phyloP scores from a whole-genome alignment of 2,888 invertebrate genomes.

The Elegia similella region DNA sequence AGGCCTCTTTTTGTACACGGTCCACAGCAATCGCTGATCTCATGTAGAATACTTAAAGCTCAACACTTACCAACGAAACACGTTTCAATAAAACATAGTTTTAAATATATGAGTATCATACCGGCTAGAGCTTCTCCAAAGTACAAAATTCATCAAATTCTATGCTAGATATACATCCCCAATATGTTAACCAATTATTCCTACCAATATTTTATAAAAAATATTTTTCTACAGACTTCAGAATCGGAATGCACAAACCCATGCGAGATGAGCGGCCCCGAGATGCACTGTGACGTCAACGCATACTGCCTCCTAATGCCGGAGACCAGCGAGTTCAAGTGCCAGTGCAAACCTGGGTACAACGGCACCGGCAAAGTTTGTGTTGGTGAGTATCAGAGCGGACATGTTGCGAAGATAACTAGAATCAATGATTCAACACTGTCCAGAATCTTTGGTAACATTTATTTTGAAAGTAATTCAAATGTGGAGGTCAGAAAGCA shows the following conservation, averaged over 20 bases:
- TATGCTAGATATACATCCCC: neutral
- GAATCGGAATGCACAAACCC: conserved; percentile 94
- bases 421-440: no score
- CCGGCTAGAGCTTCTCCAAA: no score
- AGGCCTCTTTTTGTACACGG: no score
- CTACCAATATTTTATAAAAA: conserved; percentile 1
- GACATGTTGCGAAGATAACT: neutral
- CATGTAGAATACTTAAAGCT: no score
- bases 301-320: conserved; percentile 92
- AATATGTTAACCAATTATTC: neutral
- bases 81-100: no score
- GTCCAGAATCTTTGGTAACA: no score
- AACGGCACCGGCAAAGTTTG: conserved; percentile 93
- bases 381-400: conserved; percentile 67
- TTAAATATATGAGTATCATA: no score
- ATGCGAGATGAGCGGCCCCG: conserved; percentile 90
- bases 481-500: no score
- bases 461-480: no score
- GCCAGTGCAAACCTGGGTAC: conserved; percentile 96
- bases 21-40: no score
- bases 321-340: conserved; percentile 92
- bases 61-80: no score
- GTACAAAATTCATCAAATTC: no score
- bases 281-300: conserved; percentile 93
- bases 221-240: conserved; percentile 79